These are phyloP conservation scores for Drosophila tanythrix DNA, from an alignment of 2,888 invertebrate genomes.

Conservation along the genomic window DNA sequence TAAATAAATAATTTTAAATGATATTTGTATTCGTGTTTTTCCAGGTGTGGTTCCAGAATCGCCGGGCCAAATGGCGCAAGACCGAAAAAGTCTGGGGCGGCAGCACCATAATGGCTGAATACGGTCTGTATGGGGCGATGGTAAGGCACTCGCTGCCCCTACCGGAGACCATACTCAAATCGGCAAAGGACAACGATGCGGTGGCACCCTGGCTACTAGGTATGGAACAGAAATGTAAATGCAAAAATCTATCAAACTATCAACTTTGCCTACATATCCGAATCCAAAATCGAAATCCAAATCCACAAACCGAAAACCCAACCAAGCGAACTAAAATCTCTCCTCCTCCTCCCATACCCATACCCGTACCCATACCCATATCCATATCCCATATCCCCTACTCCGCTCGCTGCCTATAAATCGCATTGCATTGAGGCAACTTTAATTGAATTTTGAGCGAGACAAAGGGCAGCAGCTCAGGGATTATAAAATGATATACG, in stretches of 20 bases:
- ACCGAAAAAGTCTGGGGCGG: constrained; percentile 99
- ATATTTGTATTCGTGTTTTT: not conserved
- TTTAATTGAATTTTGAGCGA: constrained; percentile 70
- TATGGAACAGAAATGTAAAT: constrained; percentile 87
- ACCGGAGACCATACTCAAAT: constrained; percentile 99
- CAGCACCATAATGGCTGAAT: constrained; percentile 99
- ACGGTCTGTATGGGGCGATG: constrained; percentile 99
- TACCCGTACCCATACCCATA: not conserved
- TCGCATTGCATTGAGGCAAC: constrained; percentile 40
- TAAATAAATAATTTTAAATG: not conserved
- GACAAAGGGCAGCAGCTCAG: constrained; percentile 63
- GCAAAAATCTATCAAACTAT: constrained; percentile 80
- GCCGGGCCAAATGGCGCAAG: constrained; percentile 99
- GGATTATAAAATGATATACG: constrained; percentile 68
- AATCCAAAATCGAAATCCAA: not conserved
- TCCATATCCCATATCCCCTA: not conserved
- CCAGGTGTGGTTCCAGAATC: constrained; percentile 98
- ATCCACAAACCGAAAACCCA: not conserved
- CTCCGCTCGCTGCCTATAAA: constrained; percentile 1
- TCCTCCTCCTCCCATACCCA: not conserved
- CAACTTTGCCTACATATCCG: constrained; percentile 18
- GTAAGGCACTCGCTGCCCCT: constrained; percentile 99
- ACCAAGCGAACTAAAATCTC: not conserved
- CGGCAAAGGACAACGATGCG: constrained; percentile 97
- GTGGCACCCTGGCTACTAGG: constrained; percentile 99